Base-by-base conservation (phyloP, 92 coral and sea anemone species). In the Virgularia gustaviana region DNA sequence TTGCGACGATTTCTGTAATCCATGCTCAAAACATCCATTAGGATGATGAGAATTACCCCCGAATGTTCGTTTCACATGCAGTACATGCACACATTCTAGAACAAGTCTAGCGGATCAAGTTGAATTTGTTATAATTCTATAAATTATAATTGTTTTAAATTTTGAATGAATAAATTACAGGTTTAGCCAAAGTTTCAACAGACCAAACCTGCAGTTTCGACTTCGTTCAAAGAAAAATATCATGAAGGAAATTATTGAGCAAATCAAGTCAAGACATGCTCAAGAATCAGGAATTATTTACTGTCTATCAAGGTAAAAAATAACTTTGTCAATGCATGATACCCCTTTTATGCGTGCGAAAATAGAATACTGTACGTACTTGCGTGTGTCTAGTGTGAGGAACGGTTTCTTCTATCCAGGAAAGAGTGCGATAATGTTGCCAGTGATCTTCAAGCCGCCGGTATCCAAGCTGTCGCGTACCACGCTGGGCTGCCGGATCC, bases 341-440 rank as follows among this genome's bases (percentile, higher is more conserved):
- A n/a, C n/a, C n/a, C n/a, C n/a, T n/a, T n/a, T n/a, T n/a, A n/a
- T n/a, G n/a, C n/a, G n/a, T n/a, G n/a, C n/a, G n/a, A n/a, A n/a
- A n/a, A n/a, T n/a, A n/a, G n/a, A n/a, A n/a, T n/a, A n/a, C n/a
- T n/a, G n/a, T n/a, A n/a, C 51, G 51, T 43, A n/a, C n/a, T n/a
- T n/a, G 27, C 29, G 30, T 19, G 7, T 15, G 10, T 35, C 1
- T 43, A 15, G 43, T 13, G 16, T 7, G 8, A 37, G 29, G 29
- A 39, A 27, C 4, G 4, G 9, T 79, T n/a, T 33, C 2, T 28
- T 45, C 37, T 3, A 9, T 31, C 12, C 27, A 91, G 97, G 47
- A 81, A 84, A 51, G 97, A 91, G 42, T 91, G 97, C 74, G 89
- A 82, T 54, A 95, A 90, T 22, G 89, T 91, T 25, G 97, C 97